Evolutionary conservation across 1,140 invertebrate species (phyloP).

Genomic region (Drosophila trapezifrons): DNA sequence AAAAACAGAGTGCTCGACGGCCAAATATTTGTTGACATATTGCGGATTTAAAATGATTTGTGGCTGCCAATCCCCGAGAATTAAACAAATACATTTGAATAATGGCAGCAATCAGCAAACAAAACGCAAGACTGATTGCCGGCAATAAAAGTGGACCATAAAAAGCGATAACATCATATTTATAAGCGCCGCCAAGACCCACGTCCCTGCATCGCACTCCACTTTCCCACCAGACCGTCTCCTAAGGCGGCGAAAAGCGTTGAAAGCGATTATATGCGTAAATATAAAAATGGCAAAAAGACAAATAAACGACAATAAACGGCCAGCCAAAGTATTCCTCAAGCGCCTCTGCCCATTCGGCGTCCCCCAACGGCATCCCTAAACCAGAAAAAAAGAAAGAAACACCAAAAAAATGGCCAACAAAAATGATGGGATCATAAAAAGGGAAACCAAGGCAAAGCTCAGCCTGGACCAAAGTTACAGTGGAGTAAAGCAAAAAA

Average conservation of each 20-base stretch:
- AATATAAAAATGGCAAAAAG: conserved; percentile 83
- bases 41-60: conserved; percentile 83
- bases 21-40: conserved; percentile 80
- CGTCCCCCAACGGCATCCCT: background rate
- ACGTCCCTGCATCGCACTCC: conserved; percentile 32
- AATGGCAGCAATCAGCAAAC: conserved; percentile 80
- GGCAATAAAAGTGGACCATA: conserved; percentile 81
- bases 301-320: conserved; percentile 82
- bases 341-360: conserved; percentile 13
- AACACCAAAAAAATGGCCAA: conserved; percentile 49
- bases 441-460: conserved; percentile 57
- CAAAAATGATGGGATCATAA: conserved; percentile 73
- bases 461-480: conserved; percentile 38
- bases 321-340: conserved; percentile 51
- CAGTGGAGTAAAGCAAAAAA: conserved; percentile 38
- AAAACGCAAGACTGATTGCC: conserved; percentile 81
- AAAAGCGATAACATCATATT: conserved; percentile 83
- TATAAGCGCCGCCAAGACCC: conserved; percentile 64
- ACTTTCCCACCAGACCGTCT: conserved; percentile 22
- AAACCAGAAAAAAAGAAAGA: conserved; percentile 39
- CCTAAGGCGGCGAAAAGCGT: conserved; percentile 66
- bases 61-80: conserved; percentile 65
- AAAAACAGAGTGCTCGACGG: conserved; percentile 21
- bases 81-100: conserved; percentile 83
- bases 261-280: conserved; percentile 83